Conservation (phyloP, 2,888 invertebrate species). For the Scaptomyza tumidula region DNA sequence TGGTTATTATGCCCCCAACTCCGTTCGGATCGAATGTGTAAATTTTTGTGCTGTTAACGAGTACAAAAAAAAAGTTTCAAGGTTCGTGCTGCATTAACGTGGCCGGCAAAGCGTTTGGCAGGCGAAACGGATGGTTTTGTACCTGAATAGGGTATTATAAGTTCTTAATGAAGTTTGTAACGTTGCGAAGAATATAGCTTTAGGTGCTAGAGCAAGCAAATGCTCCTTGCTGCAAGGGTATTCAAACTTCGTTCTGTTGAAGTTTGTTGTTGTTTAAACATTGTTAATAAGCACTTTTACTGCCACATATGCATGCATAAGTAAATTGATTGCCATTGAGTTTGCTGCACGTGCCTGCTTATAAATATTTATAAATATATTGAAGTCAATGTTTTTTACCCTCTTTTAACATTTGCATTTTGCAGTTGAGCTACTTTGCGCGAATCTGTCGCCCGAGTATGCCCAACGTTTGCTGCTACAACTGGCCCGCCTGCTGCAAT, state of each 20-base stretch:
- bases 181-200: no score
- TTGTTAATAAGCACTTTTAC: conserved; percentile 58
- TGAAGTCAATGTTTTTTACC: conserved; percentile 17
- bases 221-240: neutral
- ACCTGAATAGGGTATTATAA: neutral
- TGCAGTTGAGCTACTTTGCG: conserved; percentile 91
- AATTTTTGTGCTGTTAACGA: conserved; percentile 49
- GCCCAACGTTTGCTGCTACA: conserved; percentile 90
- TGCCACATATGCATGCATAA: conserved; percentile 21
- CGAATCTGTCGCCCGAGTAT: conserved; percentile 90
- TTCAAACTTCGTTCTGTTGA: neutral
- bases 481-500: conserved; percentile 90
- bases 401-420: conserved; percentile 46
- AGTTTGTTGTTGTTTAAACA: conserved; percentile 2
- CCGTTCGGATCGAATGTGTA: conserved; percentile 73
- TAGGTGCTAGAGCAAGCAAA: no score
- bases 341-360: conserved; percentile 55
- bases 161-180: neutral
- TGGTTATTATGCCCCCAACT: conserved; percentile 51
- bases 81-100: conserved; percentile 52
- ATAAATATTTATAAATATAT: conserved; percentile 4
- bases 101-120: conserved; percentile 4
- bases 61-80: conserved; percentile 67
- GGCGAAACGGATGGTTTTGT: neutral
- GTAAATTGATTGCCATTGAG: conserved; percentile 44